Evolutionary conservation across 1,140 invertebrate genomes (phyloP).

Genomic region (Pogonognathellus flavescens): DNA sequence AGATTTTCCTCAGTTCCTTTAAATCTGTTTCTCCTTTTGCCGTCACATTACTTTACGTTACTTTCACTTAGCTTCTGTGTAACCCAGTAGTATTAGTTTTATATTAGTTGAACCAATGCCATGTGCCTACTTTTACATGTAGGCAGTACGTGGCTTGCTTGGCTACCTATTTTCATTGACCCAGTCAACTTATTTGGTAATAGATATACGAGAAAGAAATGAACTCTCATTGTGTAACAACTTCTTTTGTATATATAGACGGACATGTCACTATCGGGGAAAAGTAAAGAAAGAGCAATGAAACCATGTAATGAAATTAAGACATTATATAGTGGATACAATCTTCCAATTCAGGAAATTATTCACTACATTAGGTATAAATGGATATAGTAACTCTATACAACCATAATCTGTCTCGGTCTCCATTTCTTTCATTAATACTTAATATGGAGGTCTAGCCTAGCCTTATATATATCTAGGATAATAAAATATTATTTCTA

Average conservation of each 20-base stretch:
- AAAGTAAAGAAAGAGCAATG: too few species aligned
- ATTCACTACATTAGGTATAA: too few species aligned
- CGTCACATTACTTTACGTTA: slow-evolving; percentile 5
- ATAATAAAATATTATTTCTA: too few species aligned
- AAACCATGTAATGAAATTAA: too few species aligned
- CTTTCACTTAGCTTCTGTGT: neutral
- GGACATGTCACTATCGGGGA: neutral
- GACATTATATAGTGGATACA: too few species aligned
- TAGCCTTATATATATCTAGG: too few species aligned
- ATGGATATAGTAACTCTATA: too few species aligned
- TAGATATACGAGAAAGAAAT: slow-evolving; percentile 6
- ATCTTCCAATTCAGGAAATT: too few species aligned
- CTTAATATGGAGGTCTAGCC: too few species aligned
- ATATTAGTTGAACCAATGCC: neutral
- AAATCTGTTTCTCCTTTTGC: slow-evolving; percentile 38
- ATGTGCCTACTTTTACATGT: neutral
- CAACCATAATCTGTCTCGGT: too few species aligned
- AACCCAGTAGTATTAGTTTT: neutral
- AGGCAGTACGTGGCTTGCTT: neutral
- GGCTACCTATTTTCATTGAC: slow-evolving; percentile 27
- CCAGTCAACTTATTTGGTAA: too few species aligned
- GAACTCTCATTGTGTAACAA: neutral
- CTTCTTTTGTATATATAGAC: neutral
- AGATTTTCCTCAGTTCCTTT: slow-evolving; percentile 29
- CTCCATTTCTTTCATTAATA: too few species aligned